phyloP scores from a whole-genome alignment of 2,113 vertebrate genomes.

The Numenius arquata region DNA sequence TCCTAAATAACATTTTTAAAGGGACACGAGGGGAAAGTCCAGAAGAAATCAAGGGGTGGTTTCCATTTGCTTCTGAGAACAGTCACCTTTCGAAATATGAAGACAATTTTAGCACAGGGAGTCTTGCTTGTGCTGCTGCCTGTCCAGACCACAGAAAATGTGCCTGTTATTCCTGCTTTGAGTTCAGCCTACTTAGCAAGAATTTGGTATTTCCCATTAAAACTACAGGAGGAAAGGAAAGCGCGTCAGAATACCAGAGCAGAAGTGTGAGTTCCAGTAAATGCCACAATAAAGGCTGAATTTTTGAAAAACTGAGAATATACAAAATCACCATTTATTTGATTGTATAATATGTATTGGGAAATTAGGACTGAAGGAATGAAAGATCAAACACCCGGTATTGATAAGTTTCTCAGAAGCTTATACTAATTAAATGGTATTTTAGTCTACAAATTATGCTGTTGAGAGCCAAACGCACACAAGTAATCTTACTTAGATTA shows the following conservation, averaged over 20 bases:
- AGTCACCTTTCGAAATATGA: neutral
- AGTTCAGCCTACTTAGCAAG: neutral
- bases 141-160: neutral
- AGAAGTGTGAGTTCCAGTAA: neutral
- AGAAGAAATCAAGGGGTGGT: neutral
- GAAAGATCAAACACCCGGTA: neutral
- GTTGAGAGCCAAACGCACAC: neutral
- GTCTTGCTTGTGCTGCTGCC: neutral
- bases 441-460: neutral
- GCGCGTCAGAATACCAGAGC: neutral
- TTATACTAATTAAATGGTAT: neutral
- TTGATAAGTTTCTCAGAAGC: neutral
- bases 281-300: neutral
- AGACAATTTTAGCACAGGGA: neutral
- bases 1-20: neutral
- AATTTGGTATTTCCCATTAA: neutral
- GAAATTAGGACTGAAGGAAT: neutral
- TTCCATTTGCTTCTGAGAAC: neutral
- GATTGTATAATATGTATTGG: neutral
- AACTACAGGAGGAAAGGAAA: neutral
- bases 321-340: neutral
- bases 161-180: neutral
- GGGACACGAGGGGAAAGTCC: neutral
- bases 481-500: neutral
- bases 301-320: neutral